These are phyloP conservation scores for Clarias laeviceps DNA, from an alignment of 2,797 vertebrate species.

Conservation along the genomic window DNA sequence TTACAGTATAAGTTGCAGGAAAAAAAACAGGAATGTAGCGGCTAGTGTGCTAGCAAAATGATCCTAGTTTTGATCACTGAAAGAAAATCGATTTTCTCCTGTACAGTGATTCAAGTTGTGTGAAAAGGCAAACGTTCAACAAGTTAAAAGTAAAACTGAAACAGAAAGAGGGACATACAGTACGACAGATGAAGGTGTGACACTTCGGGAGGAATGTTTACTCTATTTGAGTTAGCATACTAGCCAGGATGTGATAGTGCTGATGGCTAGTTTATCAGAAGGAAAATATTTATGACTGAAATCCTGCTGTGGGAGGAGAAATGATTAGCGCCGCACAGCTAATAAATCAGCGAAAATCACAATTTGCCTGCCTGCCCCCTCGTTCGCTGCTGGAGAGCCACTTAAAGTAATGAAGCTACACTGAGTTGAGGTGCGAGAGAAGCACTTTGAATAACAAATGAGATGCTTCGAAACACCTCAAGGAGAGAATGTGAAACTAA, in stretches of 20 bases:
- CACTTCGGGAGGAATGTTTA: neutral
- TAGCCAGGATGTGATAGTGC: neutral
- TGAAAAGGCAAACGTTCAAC: neutral
- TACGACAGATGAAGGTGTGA: neutral
- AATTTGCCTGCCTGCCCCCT: neutral
- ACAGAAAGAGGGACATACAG: too few relatives aligned
- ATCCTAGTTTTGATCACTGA: constrained; percentile 5
- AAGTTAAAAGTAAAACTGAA: neutral
- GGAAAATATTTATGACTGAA: neutral
- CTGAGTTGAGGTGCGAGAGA: neutral
- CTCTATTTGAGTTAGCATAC: neutral
- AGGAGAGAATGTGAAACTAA: neutral
- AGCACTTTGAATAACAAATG: constrained; percentile 32
- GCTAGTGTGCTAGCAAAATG: neutral
- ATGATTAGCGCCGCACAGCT: neutral
- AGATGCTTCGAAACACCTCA: constrained; percentile 2
- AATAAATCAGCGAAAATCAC: constrained; percentile 2
- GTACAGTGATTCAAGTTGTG: neutral
- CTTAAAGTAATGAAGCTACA: neutral
- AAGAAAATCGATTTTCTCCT: neutral
- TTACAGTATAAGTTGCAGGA: neutral
- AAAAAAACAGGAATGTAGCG: neutral
- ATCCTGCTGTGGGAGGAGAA: neutral
- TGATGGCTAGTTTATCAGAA: neutral
- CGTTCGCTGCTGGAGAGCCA: neutral